Conservation (phyloP, 2,888 invertebrate species). For the Brenthis hecate region DNA sequence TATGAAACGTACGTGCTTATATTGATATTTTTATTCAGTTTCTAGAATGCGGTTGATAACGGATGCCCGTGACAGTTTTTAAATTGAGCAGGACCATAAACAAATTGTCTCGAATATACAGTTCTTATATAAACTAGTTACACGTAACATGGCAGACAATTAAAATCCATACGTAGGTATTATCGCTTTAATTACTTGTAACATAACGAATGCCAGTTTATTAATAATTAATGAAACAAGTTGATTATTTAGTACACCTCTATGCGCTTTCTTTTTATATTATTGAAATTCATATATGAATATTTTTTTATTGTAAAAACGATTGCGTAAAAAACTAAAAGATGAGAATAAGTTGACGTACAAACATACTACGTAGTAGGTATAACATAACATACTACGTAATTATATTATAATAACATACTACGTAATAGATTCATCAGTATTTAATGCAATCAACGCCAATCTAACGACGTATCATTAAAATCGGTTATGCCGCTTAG, state of each 20-base stretch:
- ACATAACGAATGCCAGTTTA: conserved; percentile 29
- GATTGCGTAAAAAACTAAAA: too few species aligned
- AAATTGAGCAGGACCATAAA: conserved; percentile 6
- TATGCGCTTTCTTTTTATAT: conserved; percentile 11
- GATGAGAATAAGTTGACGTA: too few species aligned
- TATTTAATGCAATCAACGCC: too few species aligned
- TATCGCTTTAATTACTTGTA: conserved; percentile 39
- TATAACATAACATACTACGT: too few species aligned
- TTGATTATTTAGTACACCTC: background rate
- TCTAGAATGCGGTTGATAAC: background rate
- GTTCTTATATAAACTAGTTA: conserved; percentile 33
- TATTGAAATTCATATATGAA: background rate
- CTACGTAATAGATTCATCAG: too few species aligned
- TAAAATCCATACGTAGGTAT: conserved; percentile 40
- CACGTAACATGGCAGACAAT: conserved; percentile 38
- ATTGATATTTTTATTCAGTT: background rate
- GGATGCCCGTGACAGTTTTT: background rate
- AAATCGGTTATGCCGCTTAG: too few species aligned
- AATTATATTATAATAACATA: too few species aligned
- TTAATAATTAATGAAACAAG: conserved; percentile 18
- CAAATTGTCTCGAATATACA: conserved; percentile 18
- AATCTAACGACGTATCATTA: too few species aligned
- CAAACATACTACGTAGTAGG: too few species aligned
- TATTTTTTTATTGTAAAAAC: background rate
- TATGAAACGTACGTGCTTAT: background rate